These are phyloP conservation scores for Amphipoea lucens DNA, from an alignment of 2,888 invertebrate species.

Conservation along the genomic window DNA sequence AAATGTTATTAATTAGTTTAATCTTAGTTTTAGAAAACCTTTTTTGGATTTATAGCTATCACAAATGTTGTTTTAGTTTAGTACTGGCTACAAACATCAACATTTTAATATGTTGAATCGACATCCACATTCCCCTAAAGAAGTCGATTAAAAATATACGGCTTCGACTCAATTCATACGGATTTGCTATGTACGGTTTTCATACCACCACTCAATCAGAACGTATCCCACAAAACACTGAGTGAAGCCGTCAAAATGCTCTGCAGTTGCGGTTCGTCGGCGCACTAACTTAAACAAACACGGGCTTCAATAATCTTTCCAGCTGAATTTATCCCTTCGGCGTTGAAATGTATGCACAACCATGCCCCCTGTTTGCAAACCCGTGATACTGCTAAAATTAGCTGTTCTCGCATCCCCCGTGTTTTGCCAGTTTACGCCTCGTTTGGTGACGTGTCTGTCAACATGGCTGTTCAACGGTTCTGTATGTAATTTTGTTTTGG, in stretches of 20 bases:
- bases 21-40: neutral
- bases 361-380: slow-evolving; percentile 67
- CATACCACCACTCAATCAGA: neutral
- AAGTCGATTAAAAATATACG: neutral
- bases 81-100: too few species aligned
- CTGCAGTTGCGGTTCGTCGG: slow-evolving; percentile 63
- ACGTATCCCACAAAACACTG: neutral
- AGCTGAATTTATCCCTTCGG: slow-evolving; percentile 68
- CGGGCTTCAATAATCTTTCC: slow-evolving; percentile 68
- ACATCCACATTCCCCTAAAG: neutral
- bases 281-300: slow-evolving; percentile 68
- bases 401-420: slow-evolving; percentile 66
- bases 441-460: slow-evolving; percentile 58
- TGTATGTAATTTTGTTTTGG: slow-evolving; percentile 5
- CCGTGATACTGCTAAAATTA: slow-evolving; percentile 74
- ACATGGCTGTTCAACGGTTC: slow-evolving; percentile 38
- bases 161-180: neutral
- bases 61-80: neutral
- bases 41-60: neutral
- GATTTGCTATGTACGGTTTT: neutral
- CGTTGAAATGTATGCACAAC: slow-evolving; percentile 69
- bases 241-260: slow-evolving; percentile 55
- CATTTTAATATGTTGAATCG: neutral
- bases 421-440: slow-evolving; percentile 62
- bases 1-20: slow-evolving; percentile 23